Percentiles rank a stretch among this genome's conserved stretches.
These are phyloP conservation scores for Erebia ligea DNA, from an alignment of 2,888 invertebrate genomes.

Conservation along the genomic window DNA sequence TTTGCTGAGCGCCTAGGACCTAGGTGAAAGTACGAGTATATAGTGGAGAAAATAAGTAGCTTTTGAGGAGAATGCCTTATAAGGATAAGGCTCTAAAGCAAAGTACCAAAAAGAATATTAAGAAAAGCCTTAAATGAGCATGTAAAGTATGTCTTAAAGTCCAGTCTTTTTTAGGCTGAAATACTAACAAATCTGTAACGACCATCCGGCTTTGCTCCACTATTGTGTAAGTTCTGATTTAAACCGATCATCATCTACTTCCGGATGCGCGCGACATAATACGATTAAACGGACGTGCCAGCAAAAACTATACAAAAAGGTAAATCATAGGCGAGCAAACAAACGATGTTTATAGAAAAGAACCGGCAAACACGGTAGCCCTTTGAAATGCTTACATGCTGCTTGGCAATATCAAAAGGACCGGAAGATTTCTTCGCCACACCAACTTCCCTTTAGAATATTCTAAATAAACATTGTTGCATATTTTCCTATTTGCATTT, in stretches of 20 bases:
- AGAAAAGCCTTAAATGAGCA: not conserved
- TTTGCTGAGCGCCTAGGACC: too few relatives aligned
- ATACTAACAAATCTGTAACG: conserved; percentile 29
- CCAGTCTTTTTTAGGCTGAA: not conserved
- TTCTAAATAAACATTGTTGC: conserved; percentile 29
- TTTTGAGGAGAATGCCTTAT: too few relatives aligned
- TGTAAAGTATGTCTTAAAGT: not conserved
- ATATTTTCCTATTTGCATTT: conserved; percentile 37
- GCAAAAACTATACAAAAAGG: conserved; percentile 60
- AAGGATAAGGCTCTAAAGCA: not conserved
- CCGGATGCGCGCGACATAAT: conserved; percentile 60
- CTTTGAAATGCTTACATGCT: conserved; percentile 66
- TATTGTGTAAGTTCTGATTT: conserved; percentile 37
- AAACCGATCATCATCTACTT: conserved; percentile 46
- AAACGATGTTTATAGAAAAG: conserved; percentile 70
- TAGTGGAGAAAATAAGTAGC: too few relatives aligned
- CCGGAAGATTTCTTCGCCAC: conserved; percentile 71
- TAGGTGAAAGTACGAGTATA: too few relatives aligned
- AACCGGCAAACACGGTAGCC: conserved; percentile 61
- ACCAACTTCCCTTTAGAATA: conserved; percentile 48
- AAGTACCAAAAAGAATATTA: not conserved
- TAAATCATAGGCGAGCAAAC: conserved; percentile 64
- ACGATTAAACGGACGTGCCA: conserved; percentile 60
- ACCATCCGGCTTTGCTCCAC: conserved; percentile 32
- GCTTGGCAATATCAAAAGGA: conserved; percentile 66